A percentile compares a stretch with the other conserved stretches of the same genome.
phyloP scores from a whole-genome alignment of 2,113 vertebrate genomes.

The Hydropotes inermis region DNA sequence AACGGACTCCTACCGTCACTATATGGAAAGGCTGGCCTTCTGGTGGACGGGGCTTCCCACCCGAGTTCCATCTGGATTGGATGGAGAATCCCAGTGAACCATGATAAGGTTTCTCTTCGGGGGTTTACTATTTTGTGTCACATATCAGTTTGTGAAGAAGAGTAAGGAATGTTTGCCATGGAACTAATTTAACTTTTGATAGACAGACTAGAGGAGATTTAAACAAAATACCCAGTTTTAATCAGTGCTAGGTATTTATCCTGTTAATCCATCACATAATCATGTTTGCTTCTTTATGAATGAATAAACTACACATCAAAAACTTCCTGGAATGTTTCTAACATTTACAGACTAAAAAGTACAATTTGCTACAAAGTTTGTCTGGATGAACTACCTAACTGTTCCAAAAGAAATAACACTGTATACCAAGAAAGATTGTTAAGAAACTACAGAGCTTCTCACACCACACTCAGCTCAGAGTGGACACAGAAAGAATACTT shows the following conservation, averaged over 20 bases:
- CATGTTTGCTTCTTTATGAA: not conserved
- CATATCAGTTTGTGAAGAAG: not conserved
- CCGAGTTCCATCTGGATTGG: not conserved
- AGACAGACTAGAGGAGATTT: not conserved
- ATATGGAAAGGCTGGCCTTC: not conserved
- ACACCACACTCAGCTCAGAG: not conserved
- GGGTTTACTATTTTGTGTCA: not conserved
- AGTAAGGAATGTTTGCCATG: not conserved
- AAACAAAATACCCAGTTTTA: not conserved
- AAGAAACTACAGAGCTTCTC: not conserved
- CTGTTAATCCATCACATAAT: not conserved
- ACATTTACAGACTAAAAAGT: not conserved
- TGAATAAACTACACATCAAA: not conserved
- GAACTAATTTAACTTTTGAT: not conserved
- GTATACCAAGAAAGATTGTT: not conserved
- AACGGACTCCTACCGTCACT: not conserved
- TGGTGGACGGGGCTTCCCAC: fast-evolving
- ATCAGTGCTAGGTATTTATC: not conserved
- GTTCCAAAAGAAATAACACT: not conserved
- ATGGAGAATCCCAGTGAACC: not conserved
- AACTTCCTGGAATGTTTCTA: not conserved
- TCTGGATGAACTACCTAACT: not conserved
- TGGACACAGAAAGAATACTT: not conserved
- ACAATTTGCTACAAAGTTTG: not conserved
- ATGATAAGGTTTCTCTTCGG: not conserved